These are phyloP conservation scores for Brachirus orientalis DNA, from an alignment of 2,113 vertebrate species.

Conservation along the genomic window DNA sequence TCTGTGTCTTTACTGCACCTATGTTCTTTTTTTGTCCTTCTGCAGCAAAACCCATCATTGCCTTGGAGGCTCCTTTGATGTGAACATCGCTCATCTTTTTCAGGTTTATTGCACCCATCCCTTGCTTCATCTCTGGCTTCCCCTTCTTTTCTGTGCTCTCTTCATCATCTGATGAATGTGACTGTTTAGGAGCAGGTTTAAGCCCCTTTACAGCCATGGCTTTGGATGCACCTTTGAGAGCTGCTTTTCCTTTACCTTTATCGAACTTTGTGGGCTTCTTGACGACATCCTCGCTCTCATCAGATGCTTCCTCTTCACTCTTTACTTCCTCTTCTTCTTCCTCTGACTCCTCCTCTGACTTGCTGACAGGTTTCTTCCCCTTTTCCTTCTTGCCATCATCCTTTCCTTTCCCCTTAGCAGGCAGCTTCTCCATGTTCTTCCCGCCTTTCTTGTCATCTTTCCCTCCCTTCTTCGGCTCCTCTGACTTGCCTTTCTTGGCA, in stretches of 20 bases:
- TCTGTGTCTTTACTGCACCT: slow-evolving; percentile 55
- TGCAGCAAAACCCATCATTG: slow-evolving; percentile 75
- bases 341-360: slow-evolving; percentile 86
- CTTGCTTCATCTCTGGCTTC: slow-evolving; percentile 65
- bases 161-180: slow-evolving; percentile 38
- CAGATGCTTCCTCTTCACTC: slow-evolving; percentile 73
- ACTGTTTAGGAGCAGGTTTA: slow-evolving; percentile 75
- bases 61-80: slow-evolving; percentile 83
- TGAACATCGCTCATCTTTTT: slow-evolving; percentile 80
- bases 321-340: slow-evolving; percentile 82
- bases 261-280: slow-evolving; percentile 65
- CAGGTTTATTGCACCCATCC: slow-evolving; percentile 65
- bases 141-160: slow-evolving; percentile 41
- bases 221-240: slow-evolving; percentile 82
- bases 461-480: slow-evolving; percentile 72
- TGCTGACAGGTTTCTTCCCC: slow-evolving; percentile 83
- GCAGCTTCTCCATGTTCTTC: slow-evolving; percentile 74
- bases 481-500: slow-evolving; percentile 77
- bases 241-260: slow-evolving; percentile 78
- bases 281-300: slow-evolving; percentile 71
- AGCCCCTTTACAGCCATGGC: slow-evolving; percentile 79
- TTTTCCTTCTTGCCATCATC: slow-evolving; percentile 85
- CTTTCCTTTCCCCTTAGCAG: slow-evolving; percentile 82
- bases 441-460: slow-evolving; percentile 81
- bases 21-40: slow-evolving; percentile 69